Evolutionary conservation across 1,140 invertebrate species (phyloP), one percentile per base, ranked within the genome.

Genomic region (Drosophila nannoptera): DNA sequence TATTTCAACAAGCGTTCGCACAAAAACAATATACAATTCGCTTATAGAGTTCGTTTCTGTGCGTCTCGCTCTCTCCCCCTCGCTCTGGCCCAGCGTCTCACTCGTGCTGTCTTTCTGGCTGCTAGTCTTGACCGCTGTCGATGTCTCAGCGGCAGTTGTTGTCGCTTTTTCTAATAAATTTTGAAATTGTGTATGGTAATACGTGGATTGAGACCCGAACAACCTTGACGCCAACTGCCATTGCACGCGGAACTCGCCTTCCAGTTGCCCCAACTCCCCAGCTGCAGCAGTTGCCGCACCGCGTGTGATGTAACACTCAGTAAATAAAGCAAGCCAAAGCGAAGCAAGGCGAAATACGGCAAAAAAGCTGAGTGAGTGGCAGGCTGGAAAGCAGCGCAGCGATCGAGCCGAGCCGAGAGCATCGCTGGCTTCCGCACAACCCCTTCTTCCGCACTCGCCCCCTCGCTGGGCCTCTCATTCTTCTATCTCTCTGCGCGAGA

Each of bases 211-310:
- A 64, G 48, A 46, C 50, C 32, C 59, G 66, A 59, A 69, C 80
- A 76, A 70, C 78, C 78, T 83, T 83, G 78, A 38, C 52, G 63
- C 32, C 33, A 38, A 33, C 48, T 32, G 42, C 22, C 14, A 42
- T 50, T 83, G 75, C 78, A 83, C 75, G 75, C 78, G 78, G 78
- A 83, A 83, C 78, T 73, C 46, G 31, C 59, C 9, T 9, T 22
- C 12, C 40, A 14, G 12, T 43, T 14, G 40, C 40, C 40, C 5
- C 40, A 12, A 16, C 40, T 43, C 9, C n/a, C 70, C 40, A 43
- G 40, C 14, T 43, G 40, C 40, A 43, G 40, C 2, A 80, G 31
- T 62, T 72, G 69, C 67, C 40, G 29, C 32, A 48, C 31, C 33
- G 16, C 32, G n/a, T 67, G 52, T 86, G 78, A 86, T 76, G 66